phyloP scores from a whole-genome alignment of 2,797 vertebrate genomes.

The Streptopelia turtur region DNA sequence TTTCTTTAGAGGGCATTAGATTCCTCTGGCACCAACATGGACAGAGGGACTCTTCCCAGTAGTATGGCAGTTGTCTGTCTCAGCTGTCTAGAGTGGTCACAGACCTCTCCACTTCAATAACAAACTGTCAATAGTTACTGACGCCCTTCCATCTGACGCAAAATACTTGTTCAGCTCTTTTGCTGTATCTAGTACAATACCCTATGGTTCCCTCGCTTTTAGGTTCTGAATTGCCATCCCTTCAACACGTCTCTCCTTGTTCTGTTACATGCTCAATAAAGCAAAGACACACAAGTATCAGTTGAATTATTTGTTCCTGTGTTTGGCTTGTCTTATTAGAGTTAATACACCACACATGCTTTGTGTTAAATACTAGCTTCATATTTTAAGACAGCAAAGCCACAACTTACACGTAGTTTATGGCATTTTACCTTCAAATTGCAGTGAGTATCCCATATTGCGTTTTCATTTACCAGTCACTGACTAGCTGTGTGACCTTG shows the following conservation, averaged over 20 bases:
- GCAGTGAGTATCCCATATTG: rapidly evolving
- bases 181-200: neutral
- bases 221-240: neutral
- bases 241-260: neutral
- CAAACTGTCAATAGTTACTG: neutral
- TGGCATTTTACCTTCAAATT: neutral
- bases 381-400: neutral
- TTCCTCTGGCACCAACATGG: neutral
- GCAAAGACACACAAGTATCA: neutral
- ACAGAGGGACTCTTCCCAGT: neutral
- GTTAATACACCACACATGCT: neutral
- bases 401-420: neutral
- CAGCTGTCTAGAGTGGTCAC: neutral
- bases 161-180: neutral
- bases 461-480: neutral
- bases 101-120: neutral
- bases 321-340: neutral
- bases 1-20: neutral
- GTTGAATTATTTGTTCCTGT: neutral
- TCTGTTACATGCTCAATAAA: neutral
- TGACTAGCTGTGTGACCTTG: neutral
- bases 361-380: neutral
- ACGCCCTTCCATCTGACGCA: neutral
- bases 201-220: neutral
- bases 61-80: neutral